Evolutionary conservation across 2,113 vertebrate species (phyloP), one percentile per base, ranked within the genome.

Genomic region (Aldabrachelys gigantea): DNA sequence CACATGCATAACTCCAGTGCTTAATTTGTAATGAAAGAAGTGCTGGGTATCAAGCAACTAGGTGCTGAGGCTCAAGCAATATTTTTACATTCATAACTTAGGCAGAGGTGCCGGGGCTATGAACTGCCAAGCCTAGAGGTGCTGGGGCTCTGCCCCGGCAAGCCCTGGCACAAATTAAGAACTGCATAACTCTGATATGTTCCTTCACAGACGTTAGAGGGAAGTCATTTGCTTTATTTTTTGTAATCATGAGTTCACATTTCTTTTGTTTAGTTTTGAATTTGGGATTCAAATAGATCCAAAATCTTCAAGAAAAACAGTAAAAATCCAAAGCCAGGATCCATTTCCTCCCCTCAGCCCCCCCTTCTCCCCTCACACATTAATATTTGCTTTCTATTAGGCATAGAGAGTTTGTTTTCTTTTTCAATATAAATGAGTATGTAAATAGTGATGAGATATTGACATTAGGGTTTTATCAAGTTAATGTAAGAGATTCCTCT

Each of bases 401-500:
- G 27, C 57, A 29, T 59, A 62, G 29, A 29, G 11, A 3, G 62
- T 84, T 82, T 88, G 27, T 80, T 89, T 83, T 7, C 0, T 0
- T 85, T 89, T 85, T 69, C 53, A 8, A 7, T 53, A 22, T 12
- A 90, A 62, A 0, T 78, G 41, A 87, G 35, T 27, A 6, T 52
- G 29, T 25, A 93, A 95, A 91, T 49, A 91, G 2, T 10, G 57
- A 62, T 84, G 10, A 21, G 76, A 11, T 8, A 14, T 1, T 88
- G 13, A 13, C 85, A 53, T 78, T 86, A 82, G 9, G 38, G 0
- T n/a, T 87, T 59, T 10, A 52, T 84, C 82, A 82, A 31, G 12
- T 8, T 21, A 25, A 1, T 31, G 0, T 41, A 1, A 41, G 27
- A 0, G 0, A 84, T 6, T 57, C 3, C 21, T 56, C 13, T 5